Base-by-base conservation (phyloP, 2,113 vertebrate genomes). In the Mixornis gularis region DNA sequence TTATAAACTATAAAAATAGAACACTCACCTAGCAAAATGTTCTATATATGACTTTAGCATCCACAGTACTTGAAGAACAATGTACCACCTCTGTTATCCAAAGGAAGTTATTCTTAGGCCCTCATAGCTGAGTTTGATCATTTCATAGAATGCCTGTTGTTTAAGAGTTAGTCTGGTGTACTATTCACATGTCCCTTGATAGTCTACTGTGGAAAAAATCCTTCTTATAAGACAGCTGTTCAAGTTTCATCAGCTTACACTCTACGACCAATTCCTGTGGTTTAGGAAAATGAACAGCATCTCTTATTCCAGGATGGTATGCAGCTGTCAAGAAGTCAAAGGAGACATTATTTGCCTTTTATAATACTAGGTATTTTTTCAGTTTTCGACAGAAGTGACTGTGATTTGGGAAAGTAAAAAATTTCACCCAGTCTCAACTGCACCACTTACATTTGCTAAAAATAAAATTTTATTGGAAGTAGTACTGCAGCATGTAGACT, bases 201-300 rank as follows among this genome's bases (percentile, higher is more conserved):
- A 92, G 78, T 64, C 58, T 87, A 52, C 40, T 86, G 68, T 58
- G 77, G 87, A 94, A 89, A 91, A 93, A 85, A 10, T 0, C 15
- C 63, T 82, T 90, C 91, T 93, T 87, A 32, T 60, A 93, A 95
- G 92, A 92, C 94, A 97, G 95, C 94, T 96, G 93, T 94, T 97
- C 85, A 87, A 87, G 58, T 95, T 96, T 96, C 44, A 1, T 90
- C 89, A 96, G 63, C 76, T 88, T 78, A 49, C 19, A 36, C 79
- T 16, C 10, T 87, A 90, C 83, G 95, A 91, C 74, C 71, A 85
- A 55, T 73, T 96, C 83, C 85, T 90, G 52, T 76, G 73, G 86
- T 95, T 95, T 38, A 92, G 70, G 73, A 91, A 96, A 97, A 95
- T 29, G 82, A 97, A 38, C 90, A 95, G 82, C 69, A 56, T 80